Percentiles rank a stretch among this genome's conserved stretches.
Evolutionary conservation across 1,140 invertebrate species (phyloP).

Genomic region (Pseudomyrmex cubaensis): DNA sequence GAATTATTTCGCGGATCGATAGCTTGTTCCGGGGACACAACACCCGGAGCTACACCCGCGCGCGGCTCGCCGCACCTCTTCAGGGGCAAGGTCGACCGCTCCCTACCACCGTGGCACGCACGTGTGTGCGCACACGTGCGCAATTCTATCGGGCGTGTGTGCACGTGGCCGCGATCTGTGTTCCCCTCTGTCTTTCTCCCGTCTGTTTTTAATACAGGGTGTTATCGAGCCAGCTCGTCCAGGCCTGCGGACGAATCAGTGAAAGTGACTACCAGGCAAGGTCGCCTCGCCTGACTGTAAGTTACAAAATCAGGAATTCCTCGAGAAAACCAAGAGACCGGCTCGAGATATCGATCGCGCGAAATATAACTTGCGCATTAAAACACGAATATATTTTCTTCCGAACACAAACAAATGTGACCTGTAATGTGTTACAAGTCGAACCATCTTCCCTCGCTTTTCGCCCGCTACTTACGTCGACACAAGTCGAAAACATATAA

Average conservation of each 20-base stretch:
- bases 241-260: slow-evolving; percentile 74
- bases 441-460: no score
- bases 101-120: slow-evolving; percentile 3
- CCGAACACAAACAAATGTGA: no score
- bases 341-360: slow-evolving; percentile 13
- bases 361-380: slow-evolving; percentile 50
- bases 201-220: slow-evolving; percentile 28
- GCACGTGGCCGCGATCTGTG: slow-evolving; percentile 20
- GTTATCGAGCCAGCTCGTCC: slow-evolving; percentile 23
- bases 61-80: slow-evolving; percentile 34
- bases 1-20: slow-evolving; percentile 36
- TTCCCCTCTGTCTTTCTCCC: background rate
- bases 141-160: slow-evolving; percentile 39
- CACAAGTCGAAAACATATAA: no score
- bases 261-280: slow-evolving; percentile 82
- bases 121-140: background rate
- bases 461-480: no score
- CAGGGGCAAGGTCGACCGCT: slow-evolving; percentile 70
- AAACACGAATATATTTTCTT: no score
- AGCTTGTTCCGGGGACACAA: slow-evolving; percentile 7
- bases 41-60: slow-evolving; percentile 9
- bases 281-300: slow-evolving; percentile 66
- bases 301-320: slow-evolving; percentile 79
- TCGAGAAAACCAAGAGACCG: slow-evolving; percentile 67
- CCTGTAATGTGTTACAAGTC: no score